A percentile compares a stretch with the other conserved stretches of the same genome.
Evolutionary conservation across 2,888 invertebrate genomes (phyloP).

Genomic region (Gari tellinella): DNA sequence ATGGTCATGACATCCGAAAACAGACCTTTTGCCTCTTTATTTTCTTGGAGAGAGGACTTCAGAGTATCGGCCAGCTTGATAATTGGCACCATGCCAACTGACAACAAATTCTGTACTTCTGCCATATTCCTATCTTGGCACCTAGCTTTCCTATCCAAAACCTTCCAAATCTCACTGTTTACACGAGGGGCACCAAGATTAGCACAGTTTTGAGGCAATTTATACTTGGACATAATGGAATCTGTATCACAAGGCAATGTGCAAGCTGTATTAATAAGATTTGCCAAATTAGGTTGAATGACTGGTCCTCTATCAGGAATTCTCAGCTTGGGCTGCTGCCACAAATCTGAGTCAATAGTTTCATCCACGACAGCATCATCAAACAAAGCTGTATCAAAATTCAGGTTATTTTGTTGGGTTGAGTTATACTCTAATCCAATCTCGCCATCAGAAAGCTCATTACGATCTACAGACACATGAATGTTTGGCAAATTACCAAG

Average conservation of each 20-base stretch:
- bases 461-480: no score
- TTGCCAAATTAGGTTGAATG: conserved; percentile 13
- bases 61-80: conserved; percentile 11
- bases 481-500: no score
- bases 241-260: conserved; percentile 24
- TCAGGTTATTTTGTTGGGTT: no score
- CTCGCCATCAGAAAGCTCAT: no score
- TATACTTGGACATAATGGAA: conserved; percentile 9
- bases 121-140: conserved; percentile 14
- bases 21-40: conserved; percentile 1
- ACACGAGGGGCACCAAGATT: conserved; percentile 13
- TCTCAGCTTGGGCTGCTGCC: conserved; percentile 16
- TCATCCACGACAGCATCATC: no score
- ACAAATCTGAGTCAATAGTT: no score
- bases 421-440: no score
- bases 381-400: no score
- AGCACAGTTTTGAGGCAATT: conserved; percentile 26
- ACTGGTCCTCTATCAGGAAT: conserved; percentile 4
- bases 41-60: background rate
- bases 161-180: conserved; percentile 31
- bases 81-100: conserved; percentile 1
- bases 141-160: conserved; percentile 20
- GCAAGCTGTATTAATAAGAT: conserved; percentile 27
- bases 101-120: conserved; percentile 27
- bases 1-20: conserved; percentile 17